Conservation (phyloP, 1,140 invertebrate species). For the Battus philenor region DNA sequence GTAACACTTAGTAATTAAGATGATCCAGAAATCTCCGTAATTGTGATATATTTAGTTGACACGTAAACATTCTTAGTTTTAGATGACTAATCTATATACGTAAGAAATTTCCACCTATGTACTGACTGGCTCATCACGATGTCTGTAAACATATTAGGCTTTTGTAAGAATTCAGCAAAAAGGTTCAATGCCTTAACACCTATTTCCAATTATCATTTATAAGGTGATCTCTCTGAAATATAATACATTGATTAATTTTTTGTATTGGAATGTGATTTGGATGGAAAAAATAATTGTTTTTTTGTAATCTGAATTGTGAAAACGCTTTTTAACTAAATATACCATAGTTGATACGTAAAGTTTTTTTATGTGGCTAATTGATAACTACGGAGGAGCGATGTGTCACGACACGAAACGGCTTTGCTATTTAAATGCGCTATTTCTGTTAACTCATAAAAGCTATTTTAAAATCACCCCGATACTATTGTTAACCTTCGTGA, state of each 20-base stretch:
- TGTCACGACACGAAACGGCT: neutral
- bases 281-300: too few relatives aligned
- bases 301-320: neutral
- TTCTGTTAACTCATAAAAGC: conserved; percentile 1
- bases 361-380: conserved; percentile 3
- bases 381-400: conserved; percentile 3
- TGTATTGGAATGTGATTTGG: neutral
- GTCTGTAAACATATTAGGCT: too few relatives aligned
- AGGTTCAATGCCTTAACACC: neutral
- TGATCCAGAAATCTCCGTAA: neutral
- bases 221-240: too few relatives aligned
- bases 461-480: conserved; percentile 4
- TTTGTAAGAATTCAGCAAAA: too few relatives aligned
- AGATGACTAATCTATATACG: neutral
- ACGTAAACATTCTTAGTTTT: neutral
- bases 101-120: neutral
- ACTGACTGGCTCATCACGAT: too few relatives aligned
- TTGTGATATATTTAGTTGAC: neutral
- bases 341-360: neutral
- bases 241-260: neutral
- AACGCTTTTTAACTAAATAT: neutral
- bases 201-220: too few relatives aligned
- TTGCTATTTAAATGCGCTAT: neutral
- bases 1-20: neutral
- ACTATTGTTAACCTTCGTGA: conserved; percentile 12